These are phyloP conservation scores for Drosophila glabriapex DNA, from an alignment of 2,888 invertebrate genomes.

Conservation along the genomic window DNA sequence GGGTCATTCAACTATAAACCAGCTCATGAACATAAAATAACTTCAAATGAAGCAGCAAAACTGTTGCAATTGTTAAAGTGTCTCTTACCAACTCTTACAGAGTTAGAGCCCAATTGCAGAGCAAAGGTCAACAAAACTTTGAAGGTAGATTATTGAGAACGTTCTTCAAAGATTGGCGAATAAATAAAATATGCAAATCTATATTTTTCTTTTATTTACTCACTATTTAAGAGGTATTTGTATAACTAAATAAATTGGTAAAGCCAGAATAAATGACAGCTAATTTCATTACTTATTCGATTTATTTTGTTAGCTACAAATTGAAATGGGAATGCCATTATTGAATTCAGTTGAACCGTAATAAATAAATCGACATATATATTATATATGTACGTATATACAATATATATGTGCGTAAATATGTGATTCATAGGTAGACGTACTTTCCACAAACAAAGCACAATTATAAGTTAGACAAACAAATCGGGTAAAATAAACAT, in stretches of 20 bases:
- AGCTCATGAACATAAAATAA: background rate
- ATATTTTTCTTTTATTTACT: background rate
- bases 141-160: background rate
- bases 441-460: slow-evolving; percentile 22
- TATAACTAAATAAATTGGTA: background rate
- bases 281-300: background rate
- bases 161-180: background rate
- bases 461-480: slow-evolving; percentile 51
- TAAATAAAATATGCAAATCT: background rate
- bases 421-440: slow-evolving; percentile 5
- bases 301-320: background rate
- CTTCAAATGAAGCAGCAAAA: background rate
- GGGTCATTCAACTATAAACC: slow-evolving; percentile 17
- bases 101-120: background rate
- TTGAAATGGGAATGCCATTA: background rate
- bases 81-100: background rate
- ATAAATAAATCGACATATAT: slow-evolving; percentile 11
- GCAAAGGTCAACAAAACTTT: background rate
- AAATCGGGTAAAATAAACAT: slow-evolving; percentile 55
- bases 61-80: background rate
- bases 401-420: background rate
- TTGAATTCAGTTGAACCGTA: slow-evolving; percentile 29
- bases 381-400: background rate
- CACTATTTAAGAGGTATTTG: background rate
- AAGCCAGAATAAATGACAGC: background rate